These are phyloP conservation scores for Buceros bicornis DNA, from an alignment of 2,797 vertebrate species.

Conservation along the genomic window DNA sequence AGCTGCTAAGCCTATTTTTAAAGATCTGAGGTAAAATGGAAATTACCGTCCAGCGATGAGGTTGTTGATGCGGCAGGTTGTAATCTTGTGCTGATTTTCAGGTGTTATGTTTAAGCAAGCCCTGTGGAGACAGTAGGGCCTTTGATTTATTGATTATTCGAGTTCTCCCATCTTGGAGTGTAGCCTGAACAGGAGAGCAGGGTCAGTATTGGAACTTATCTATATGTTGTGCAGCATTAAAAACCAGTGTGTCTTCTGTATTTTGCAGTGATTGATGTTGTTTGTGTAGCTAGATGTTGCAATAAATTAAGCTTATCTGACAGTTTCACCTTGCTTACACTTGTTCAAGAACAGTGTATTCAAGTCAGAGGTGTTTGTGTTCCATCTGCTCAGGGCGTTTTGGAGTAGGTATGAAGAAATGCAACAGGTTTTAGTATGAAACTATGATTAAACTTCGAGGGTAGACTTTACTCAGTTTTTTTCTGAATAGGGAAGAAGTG, in stretches of 20 bases:
- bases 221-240: background rate
- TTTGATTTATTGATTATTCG: background rate
- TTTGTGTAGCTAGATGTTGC: background rate
- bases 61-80: background rate
- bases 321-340: background rate
- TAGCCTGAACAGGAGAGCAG: background rate
- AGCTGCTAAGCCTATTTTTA: background rate
- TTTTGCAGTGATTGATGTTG: background rate
- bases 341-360: background rate
- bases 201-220: background rate
- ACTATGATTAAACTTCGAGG: background rate
- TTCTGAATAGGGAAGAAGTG: background rate
- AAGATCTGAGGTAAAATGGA: background rate
- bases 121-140: background rate
- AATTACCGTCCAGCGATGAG: accelerated
- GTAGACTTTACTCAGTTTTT: background rate
- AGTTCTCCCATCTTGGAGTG: accelerated
- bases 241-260: background rate
- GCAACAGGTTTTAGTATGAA: background rate
- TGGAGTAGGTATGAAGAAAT: background rate
- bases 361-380: background rate
- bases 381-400: background rate
- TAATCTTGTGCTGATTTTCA: background rate
- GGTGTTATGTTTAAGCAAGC: background rate
- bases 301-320: background rate